phyloP scores from a whole-genome alignment of 2,888 invertebrate genomes.

The Podabrus alpinus region DNA sequence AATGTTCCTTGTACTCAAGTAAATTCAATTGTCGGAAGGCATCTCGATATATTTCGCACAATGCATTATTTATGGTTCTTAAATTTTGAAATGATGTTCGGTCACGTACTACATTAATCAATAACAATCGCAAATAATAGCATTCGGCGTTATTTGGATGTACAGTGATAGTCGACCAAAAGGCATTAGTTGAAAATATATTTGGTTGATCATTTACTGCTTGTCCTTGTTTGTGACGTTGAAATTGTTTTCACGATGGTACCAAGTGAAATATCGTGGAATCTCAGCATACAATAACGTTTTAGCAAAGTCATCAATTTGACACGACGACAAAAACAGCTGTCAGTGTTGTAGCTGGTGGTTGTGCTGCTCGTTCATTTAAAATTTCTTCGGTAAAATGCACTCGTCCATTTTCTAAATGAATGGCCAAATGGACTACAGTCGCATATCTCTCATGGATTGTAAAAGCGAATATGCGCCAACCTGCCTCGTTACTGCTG shows the following conservation, averaged over 20 bases:
- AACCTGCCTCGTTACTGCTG: too few relatives aligned
- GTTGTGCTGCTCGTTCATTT: neutral
- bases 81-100: neutral
- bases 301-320: neutral
- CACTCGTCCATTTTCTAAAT: too few relatives aligned
- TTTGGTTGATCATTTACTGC: too few relatives aligned
- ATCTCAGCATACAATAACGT: neutral
- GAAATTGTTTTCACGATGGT: neutral
- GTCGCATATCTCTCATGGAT: too few relatives aligned
- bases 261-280: neutral
- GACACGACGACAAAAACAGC: neutral
- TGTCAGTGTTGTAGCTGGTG: neutral
- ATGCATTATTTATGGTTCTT: slow-evolving; percentile 32
- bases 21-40: slow-evolving; percentile 39
- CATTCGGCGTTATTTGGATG: too few relatives aligned
- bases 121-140: too few relatives aligned
- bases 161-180: too few relatives aligned
- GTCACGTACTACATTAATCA: neutral
- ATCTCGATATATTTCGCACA: slow-evolving; percentile 44
- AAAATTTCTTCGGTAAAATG: neutral
- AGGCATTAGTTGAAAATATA: too few relatives aligned
- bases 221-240: too few relatives aligned
- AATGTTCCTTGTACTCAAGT: slow-evolving; percentile 33
- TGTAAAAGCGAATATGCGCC: too few relatives aligned
- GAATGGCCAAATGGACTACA: too few relatives aligned